Conservation (phyloP, 2,113 vertebrate genomes). For the Loxodonta africana region DNA sequence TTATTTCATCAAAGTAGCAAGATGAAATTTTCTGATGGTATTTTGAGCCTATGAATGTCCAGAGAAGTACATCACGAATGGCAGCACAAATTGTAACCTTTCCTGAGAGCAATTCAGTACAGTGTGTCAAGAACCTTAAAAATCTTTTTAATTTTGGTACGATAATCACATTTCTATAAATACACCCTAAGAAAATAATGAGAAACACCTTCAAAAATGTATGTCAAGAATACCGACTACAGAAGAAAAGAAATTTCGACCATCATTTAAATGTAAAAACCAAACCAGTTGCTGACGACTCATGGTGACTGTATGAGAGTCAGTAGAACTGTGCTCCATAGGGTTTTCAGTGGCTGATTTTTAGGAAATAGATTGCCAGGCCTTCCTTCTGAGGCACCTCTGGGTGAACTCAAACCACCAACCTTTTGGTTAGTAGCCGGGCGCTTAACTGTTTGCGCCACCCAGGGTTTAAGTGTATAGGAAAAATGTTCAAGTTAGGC, state of each 20-base stretch:
- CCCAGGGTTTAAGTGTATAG: not conserved
- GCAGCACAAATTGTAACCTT: not conserved
- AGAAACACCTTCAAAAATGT: not conserved
- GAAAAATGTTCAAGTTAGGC: not conserved
- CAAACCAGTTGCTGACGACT: too few species aligned
- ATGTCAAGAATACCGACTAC: not conserved
- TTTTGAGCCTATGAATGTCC: not conserved
- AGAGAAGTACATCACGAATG: not conserved
- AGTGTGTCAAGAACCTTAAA: not conserved
- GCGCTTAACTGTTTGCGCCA: too few species aligned
- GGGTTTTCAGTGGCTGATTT: too few species aligned
- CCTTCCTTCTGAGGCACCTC: too few species aligned
- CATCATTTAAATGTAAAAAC: not conserved
- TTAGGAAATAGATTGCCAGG: too few species aligned
- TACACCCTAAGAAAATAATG: not conserved
- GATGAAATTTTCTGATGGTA: not conserved
- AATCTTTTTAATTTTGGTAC: not conserved
- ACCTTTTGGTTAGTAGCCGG: too few species aligned
- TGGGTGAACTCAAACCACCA: too few species aligned
- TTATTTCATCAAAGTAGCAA: not conserved
- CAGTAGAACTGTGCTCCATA: too few species aligned
- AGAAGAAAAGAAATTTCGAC: not conserved
- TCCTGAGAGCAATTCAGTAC: not conserved
- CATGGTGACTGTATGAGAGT: too few species aligned
- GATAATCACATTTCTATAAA: not conserved